A percentile compares a stretch with the other conserved stretches of the same genome.
These are phyloP conservation scores for Malacoctenus gilli DNA, from an alignment of 2,797 vertebrate genomes.

Conservation along the genomic window DNA sequence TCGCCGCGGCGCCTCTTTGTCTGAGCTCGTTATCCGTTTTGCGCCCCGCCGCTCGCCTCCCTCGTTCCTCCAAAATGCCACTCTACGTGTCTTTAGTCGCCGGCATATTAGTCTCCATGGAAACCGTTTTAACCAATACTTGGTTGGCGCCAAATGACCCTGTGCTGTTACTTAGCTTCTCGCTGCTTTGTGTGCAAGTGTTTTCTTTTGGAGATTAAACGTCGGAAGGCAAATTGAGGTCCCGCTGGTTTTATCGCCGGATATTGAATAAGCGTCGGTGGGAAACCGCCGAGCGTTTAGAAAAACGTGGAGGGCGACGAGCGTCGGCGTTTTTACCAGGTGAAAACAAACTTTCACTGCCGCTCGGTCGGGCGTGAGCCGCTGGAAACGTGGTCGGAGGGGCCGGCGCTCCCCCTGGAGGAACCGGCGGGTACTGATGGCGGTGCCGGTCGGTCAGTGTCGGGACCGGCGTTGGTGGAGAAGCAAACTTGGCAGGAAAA, in stretches of 20 bases:
- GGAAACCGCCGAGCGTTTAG: slow-evolving; percentile 38
- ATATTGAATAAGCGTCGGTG: slow-evolving; percentile 61
- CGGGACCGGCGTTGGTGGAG: too few relatives aligned
- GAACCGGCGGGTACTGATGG: too few relatives aligned
- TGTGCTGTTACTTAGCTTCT: slow-evolving; percentile 60
- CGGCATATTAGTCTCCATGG: slow-evolving; percentile 78
- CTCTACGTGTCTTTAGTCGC: slow-evolving; percentile 57
- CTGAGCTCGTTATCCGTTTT: slow-evolving; percentile 67
- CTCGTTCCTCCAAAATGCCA: slow-evolving; percentile 70
- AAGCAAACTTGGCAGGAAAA: too few relatives aligned
- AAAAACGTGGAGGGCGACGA: too few relatives aligned
- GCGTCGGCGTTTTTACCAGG: too few relatives aligned
- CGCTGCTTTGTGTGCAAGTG: slow-evolving; percentile 66
- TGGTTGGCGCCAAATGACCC: slow-evolving; percentile 73
- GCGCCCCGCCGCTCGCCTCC: slow-evolving; percentile 62
- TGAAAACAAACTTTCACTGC: too few relatives aligned
- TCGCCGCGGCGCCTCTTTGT: slow-evolving; percentile 61
- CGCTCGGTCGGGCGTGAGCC: too few relatives aligned
- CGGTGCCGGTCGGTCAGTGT: too few relatives aligned
- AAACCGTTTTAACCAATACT: slow-evolving; percentile 69
- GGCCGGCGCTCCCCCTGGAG: too few relatives aligned
- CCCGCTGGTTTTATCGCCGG: slow-evolving; percentile 58
- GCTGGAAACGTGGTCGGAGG: too few relatives aligned
- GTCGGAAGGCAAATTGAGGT: slow-evolving; percentile 63
- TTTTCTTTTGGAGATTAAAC: slow-evolving; percentile 69